Base-by-base conservation (phyloP, 2,113 vertebrate genomes). In the Agapornis roseicollis region DNA sequence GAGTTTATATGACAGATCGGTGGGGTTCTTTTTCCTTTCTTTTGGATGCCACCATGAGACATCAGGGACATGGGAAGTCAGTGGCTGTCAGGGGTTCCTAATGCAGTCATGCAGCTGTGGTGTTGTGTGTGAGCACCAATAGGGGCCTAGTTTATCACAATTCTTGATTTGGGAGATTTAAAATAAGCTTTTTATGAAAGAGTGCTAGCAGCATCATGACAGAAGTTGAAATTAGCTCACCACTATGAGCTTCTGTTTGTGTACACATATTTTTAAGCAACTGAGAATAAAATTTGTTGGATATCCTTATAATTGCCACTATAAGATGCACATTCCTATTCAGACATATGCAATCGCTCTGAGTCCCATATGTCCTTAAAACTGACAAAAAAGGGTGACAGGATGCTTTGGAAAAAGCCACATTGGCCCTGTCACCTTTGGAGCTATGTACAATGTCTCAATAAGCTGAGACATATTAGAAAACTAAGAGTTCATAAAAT, bases 361-460 rank as follows among this genome's bases (percentile, higher is more conserved):
- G 0, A 77, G 46, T 71, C 37, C 88, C 88, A 64, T 88, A 83
- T 88, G 85, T 80, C 64, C 79, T 84, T 80, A 83, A 86, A 80
- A 41, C 39, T 88, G 60, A 70, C 55, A 61, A 46, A 78, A 80
- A 76, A 55, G 25, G 25, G 68, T 89, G 77, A 71, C 83, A 92
- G 50, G 11, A 80, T 78, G 68, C 46, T 78, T 77, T 84, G 64
- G 69, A 5, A 93, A 91, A 86, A 78, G 60, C 46, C 72, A 23
- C 76, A n/a, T 60, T 95, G 80, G 80, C 90, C 84, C 80, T 83
- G 76, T 35, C 90, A 86, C 90, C 72, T 78, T 84, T 83, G 68
- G 50, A 84, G 77, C 72, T 78, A n/a, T 23, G 50, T 47, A 80
- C 31, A 85, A 14, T 25, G n/a, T 80, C 85, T 92, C 85, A 37